Percentiles rank a stretch among this genome's conserved stretches.
These are phyloP conservation scores for Varanus komodoensis DNA, from an alignment of 2,113 vertebrate species.

Conservation along the genomic window DNA sequence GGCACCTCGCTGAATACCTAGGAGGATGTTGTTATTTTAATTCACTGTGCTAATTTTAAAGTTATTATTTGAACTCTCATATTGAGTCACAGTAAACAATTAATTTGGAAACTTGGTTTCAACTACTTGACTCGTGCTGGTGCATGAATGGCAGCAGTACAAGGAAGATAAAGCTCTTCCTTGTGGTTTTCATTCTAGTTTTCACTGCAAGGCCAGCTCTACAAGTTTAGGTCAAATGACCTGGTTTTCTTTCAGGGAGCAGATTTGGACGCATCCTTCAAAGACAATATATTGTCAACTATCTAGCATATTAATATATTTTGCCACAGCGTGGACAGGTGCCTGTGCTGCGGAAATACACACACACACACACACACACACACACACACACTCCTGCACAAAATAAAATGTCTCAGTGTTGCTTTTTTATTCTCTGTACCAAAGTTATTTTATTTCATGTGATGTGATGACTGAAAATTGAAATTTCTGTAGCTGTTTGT, in stretches of 20 bases:
- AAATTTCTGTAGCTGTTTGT: background rate
- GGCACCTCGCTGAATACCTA: conserved; percentile 6
- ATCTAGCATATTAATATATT: background rate
- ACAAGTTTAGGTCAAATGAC: background rate
- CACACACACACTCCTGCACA: no score
- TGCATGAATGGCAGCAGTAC: background rate
- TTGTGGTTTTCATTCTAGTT: background rate
- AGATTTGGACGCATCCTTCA: background rate
- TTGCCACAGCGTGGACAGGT: background rate
- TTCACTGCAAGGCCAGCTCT: background rate
- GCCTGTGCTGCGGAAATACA: no score
- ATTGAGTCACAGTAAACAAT: background rate
- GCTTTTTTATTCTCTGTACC: background rate
- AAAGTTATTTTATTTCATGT: background rate
- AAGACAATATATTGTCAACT: background rate
- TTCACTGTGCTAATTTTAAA: conserved; percentile 36
- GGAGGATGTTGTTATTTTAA: conserved; percentile 27
- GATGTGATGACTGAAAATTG: background rate
- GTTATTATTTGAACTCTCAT: conserved; percentile 33
- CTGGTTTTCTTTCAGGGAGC: background rate
- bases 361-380: no score
- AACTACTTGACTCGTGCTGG: background rate
- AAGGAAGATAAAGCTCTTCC: background rate
- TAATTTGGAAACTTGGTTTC: conserved; percentile 20
- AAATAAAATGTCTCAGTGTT: no score